Evolutionary conservation across 2,888 invertebrate species (phyloP).

Genomic region (Cheilosia variabilis): DNA sequence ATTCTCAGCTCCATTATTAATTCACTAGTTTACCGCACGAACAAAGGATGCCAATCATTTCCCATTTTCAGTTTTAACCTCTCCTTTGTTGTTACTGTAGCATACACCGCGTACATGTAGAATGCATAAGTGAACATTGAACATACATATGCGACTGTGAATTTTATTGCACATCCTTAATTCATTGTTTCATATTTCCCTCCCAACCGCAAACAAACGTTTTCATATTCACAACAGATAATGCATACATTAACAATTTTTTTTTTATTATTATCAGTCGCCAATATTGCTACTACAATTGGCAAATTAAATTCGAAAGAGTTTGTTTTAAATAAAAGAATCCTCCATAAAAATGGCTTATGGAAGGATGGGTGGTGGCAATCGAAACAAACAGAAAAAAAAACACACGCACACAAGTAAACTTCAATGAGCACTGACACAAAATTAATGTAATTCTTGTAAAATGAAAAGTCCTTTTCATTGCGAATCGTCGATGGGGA

Average conservation of each 20-base stretch:
- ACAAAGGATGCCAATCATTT: conserved; percentile 33
- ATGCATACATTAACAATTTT: conserved; percentile 27
- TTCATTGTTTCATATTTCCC: conserved; percentile 41
- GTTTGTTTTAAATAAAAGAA: neutral
- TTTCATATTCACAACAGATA: conserved; percentile 40
- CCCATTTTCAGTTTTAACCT: neutral
- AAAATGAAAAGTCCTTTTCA: conserved; percentile 4
- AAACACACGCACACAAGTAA: conserved; percentile 1
- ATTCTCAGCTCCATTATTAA: neutral
- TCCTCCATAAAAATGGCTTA: too few species aligned
- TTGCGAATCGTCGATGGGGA: conserved; percentile 13
- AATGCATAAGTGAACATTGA: neutral
- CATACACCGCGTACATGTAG: neutral
- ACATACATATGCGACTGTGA: conserved; percentile 2
- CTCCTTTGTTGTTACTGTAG: too few species aligned
- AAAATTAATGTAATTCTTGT: conserved; percentile 45
- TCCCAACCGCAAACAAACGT: conserved; percentile 18
- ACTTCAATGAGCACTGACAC: conserved; percentile 38
- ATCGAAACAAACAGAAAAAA: neutral
- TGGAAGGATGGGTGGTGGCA: neutral
- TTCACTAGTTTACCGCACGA: neutral
- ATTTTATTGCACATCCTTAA: conserved; percentile 16
- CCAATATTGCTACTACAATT: conserved; percentile 49
- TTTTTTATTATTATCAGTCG: conserved; percentile 29
- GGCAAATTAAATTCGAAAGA: conserved; percentile 44